Evolutionary conservation across 1,140 invertebrate genomes (phyloP).

Genomic region (Halictus rubicundus): DNA sequence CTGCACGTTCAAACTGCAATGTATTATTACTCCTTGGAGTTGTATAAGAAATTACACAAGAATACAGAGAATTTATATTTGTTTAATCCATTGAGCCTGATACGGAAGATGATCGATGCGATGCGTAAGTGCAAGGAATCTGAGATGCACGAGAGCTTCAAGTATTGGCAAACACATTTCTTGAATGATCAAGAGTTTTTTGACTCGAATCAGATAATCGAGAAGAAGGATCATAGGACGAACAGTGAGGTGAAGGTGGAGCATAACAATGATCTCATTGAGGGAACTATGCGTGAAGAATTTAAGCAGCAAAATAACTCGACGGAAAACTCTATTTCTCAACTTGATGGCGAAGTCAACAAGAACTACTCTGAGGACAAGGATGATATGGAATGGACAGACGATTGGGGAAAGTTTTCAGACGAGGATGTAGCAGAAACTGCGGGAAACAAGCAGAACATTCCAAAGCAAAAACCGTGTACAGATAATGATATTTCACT

Average conservation of each 20-base stretch:
- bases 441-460: constrained; percentile 38
- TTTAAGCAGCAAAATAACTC: constrained; percentile 14
- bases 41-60: constrained; percentile 61
- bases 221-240: not conserved
- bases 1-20: constrained; percentile 71
- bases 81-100: constrained; percentile 71
- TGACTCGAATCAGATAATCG: not conserved
- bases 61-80: constrained; percentile 63
- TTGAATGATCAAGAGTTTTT: not conserved
- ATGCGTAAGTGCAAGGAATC: constrained; percentile 48
- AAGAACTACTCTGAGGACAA: constrained; percentile 13
- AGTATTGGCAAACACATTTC: constrained; percentile 55
- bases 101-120: constrained; percentile 56
- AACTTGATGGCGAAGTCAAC: not conserved
- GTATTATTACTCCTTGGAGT: constrained; percentile 74
- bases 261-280: not conserved
- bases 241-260: not conserved
- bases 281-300: not conserved
- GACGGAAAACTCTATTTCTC: not conserved
- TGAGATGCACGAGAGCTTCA: constrained; percentile 54
- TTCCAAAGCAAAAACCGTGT: constrained; percentile 12
- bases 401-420: constrained; percentile 72
- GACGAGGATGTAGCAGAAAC: constrained; percentile 58
- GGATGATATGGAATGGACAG: constrained; percentile 63
- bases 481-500: constrained; percentile 16